Evolutionary conservation across 1,140 invertebrate species (phyloP).

Genomic region (Plutomurus gul): DNA sequence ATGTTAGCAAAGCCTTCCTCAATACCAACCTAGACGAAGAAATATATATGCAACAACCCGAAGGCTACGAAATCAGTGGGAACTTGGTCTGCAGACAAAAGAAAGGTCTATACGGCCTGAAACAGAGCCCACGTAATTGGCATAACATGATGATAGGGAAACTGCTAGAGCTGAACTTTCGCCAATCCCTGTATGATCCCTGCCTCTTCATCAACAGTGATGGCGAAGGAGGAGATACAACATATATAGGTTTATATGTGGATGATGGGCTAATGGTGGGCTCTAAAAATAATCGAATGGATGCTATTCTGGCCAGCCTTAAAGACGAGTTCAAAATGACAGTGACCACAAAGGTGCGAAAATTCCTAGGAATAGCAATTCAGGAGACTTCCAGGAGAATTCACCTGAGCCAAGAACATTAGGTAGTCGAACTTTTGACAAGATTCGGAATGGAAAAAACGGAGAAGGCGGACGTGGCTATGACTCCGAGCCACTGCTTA

Average conservation of each 20-base stretch:
- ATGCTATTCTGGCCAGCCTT: conserved; percentile 46
- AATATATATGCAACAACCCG: conserved; percentile 58
- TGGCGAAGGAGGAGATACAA: neutral
- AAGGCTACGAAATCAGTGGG: conserved; percentile 54
- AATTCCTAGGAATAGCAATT: conserved; percentile 56
- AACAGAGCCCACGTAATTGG: conserved; percentile 56
- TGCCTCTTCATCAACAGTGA: conserved; percentile 41
- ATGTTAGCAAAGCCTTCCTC: conserved; percentile 58
- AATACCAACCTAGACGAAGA: conserved; percentile 58
- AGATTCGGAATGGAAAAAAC: conserved; percentile 55
- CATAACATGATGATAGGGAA: conserved; percentile 52
- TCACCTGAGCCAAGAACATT: conserved; percentile 43
- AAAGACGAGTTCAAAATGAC: conserved; percentile 54
- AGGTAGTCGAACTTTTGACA: conserved; percentile 55
- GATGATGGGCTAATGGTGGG: conserved; percentile 59
- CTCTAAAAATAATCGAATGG: conserved; percentile 45
- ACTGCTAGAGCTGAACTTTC: conserved; percentile 51
- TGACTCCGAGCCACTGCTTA: neutral
- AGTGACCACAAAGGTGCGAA: neutral
- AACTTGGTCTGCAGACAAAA: conserved; percentile 49
- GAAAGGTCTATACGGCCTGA: conserved; percentile 56
- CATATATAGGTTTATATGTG: conserved; percentile 59
- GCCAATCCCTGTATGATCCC: conserved; percentile 50
- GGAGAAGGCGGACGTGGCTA: conserved; percentile 53
- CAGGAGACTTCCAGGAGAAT: neutral